Conservation (phyloP, 2,888 invertebrate genomes). For the Caenorhabditis macrosperma region DNA sequence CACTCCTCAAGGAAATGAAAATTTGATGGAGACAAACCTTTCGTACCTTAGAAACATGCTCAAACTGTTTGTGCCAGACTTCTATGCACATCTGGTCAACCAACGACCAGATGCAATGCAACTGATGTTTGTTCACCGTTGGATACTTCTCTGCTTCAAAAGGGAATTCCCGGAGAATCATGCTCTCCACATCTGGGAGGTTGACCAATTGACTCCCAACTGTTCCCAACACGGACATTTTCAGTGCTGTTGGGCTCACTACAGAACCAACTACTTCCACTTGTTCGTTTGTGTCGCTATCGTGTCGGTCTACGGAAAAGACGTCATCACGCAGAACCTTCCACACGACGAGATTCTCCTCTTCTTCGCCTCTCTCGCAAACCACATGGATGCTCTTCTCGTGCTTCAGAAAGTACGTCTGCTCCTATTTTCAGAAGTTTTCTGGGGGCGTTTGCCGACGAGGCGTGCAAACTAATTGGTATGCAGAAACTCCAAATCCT, state of each 20-base stretch:
- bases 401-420: constrained; percentile 87
- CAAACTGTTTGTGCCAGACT: constrained; percentile 91
- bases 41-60: constrained; percentile 91
- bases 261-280: constrained; percentile 95
- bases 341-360: constrained; percentile 94
- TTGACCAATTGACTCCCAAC: neutral
- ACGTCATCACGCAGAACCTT: constrained; percentile 91
- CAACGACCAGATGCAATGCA: constrained; percentile 86
- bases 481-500: neutral
- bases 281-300: constrained; percentile 94
- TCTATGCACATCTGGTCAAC: constrained; percentile 89
- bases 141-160: constrained; percentile 92
- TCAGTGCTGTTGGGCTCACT: constrained; percentile 97
- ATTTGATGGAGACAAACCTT: constrained; percentile 90
- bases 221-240: neutral
- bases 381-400: constrained; percentile 95
- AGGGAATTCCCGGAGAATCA: constrained; percentile 76
- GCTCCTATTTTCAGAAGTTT: constrained; percentile 26
- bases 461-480: neutral
- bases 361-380: constrained; percentile 94
- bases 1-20: constrained; percentile 90
- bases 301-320: constrained; percentile 88
- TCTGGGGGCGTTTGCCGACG: neutral
- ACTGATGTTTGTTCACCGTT: constrained; percentile 93
- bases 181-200: constrained; percentile 79